Evolutionary conservation across 2,888 invertebrate genomes (phyloP).

Genomic region (Pammene fasciana): DNA sequence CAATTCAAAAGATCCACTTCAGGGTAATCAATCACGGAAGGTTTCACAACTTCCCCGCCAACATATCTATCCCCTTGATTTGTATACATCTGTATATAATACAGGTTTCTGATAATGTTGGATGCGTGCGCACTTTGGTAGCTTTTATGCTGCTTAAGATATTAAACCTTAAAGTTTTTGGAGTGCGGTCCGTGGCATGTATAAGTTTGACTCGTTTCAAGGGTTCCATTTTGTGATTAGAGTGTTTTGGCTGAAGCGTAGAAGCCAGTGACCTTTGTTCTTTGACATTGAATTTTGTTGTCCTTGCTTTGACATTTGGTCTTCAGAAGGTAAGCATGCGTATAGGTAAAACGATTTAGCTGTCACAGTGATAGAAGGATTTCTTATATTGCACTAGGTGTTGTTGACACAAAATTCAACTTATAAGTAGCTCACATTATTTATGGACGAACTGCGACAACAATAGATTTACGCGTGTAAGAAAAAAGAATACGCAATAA

Average conservation of each 20-base stretch:
- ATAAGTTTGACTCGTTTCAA: slow-evolving; percentile 24
- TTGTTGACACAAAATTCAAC: no score
- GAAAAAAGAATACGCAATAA: no score
- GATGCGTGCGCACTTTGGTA: slow-evolving; percentile 17
- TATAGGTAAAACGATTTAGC: not conserved
- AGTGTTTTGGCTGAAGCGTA: not conserved
- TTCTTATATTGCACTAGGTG: no score
- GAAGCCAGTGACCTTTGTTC: not conserved
- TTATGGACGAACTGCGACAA: no score
- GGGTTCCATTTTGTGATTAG: slow-evolving; percentile 18
- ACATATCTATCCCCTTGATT: slow-evolving; percentile 15
- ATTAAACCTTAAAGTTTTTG: slow-evolving; percentile 29
- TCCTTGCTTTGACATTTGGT: not conserved
- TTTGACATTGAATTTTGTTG: not conserved
- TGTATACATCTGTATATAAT: slow-evolving; percentile 11
- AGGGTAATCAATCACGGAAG: slow-evolving; percentile 60
- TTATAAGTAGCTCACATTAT: no score
- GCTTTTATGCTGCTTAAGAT: slow-evolving; percentile 36
- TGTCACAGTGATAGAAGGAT: no score
- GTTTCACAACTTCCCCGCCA: slow-evolving; percentile 52
- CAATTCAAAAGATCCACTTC: slow-evolving; percentile 46
- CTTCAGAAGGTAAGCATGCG: not conserved
- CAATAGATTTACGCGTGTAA: no score
- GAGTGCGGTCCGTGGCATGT: slow-evolving; percentile 25
- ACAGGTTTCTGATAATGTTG: slow-evolving; percentile 16